Conservation (phyloP, 2,797 vertebrate genomes). For the Vespertilio murinus region DNA sequence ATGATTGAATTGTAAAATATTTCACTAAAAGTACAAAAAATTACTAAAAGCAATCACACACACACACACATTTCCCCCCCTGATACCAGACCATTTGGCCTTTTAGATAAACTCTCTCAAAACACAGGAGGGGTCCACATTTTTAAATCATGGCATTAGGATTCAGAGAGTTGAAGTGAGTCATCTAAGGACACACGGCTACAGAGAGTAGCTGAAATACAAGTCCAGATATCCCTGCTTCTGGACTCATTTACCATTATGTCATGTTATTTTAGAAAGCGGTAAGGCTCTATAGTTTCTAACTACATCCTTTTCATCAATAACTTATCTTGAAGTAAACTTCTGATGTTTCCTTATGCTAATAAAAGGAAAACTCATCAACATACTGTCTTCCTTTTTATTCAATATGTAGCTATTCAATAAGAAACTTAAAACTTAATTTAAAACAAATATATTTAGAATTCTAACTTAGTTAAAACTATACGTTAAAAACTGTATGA, state of each 20-base stretch:
- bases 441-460: conserved; percentile 55
- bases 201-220: not conserved
- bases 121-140: not conserved
- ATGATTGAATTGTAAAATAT: not conserved
- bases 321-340: not conserved
- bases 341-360: not conserved
- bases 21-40: not conserved
- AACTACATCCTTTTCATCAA: not conserved
- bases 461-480: conserved; percentile 50
- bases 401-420: not conserved
- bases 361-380: not conserved
- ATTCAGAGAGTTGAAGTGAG: not conserved
- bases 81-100: not conserved
- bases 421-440: conserved; percentile 29
- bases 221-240: not conserved
- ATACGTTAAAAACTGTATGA: conserved; percentile 59
- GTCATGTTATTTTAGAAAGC: not conserved
- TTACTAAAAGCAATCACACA: not conserved
- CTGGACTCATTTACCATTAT: not conserved
- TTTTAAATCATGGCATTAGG: not conserved
- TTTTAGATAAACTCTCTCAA: not conserved
- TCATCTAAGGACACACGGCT: not conserved
- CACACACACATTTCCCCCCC: not conserved
- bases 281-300: not conserved
- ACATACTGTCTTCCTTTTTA: not conserved